Evolutionary conservation across 2,888 invertebrate species (phyloP), one percentile per base, ranked within the genome.

Genomic region (Hartigia nigra): DNA sequence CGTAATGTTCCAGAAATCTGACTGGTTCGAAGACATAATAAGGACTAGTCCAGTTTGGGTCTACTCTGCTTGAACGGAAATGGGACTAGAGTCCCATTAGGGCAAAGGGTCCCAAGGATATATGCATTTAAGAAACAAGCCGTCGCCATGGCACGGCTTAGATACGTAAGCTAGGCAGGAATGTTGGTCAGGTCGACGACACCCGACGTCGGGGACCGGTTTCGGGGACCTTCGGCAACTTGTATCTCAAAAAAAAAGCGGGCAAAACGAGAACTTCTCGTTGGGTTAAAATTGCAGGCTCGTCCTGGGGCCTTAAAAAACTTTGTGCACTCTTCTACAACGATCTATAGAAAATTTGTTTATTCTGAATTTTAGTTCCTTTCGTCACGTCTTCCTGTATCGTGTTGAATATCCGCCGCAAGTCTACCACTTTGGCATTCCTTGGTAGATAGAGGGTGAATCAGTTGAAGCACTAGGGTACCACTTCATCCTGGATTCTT

Each of bases 111-210:
- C 72, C 72, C 72, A 72, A 32, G 72, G 72, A 31, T 72, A 55
- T 23, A 14, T 31, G 72, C 72, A 72, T 32, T 32, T 55, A 12
- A 72, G 34, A 72, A 72, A 31, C 31, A 34, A n/a, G 32, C 72
- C 72, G 72, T 23, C 72, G 31, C 12, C 12, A 12, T 34, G 72
- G 72, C 31, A 9, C 5, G 32, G 31, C 72, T 72, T 23, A 34
- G 72, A 72, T 72, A 31, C 72, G 72, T 72, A 72, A 72, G 74
- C 74, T 88, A 87, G 86, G 86, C 84, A 89, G 88, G 90, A 90
- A 91, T 91, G 90, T 88, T 87, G 87, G 88, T 88, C 89, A 86
- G 91, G 90, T 91, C 91, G 90, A 89, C 88, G 90, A 90, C 91
- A 90, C 88, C 76, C 84, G 87, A 88, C 87, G 85, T 86, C 82